phyloP scores from a whole-genome alignment of 1,140 invertebrate genomes.

The Cotesia vestalis region DNA sequence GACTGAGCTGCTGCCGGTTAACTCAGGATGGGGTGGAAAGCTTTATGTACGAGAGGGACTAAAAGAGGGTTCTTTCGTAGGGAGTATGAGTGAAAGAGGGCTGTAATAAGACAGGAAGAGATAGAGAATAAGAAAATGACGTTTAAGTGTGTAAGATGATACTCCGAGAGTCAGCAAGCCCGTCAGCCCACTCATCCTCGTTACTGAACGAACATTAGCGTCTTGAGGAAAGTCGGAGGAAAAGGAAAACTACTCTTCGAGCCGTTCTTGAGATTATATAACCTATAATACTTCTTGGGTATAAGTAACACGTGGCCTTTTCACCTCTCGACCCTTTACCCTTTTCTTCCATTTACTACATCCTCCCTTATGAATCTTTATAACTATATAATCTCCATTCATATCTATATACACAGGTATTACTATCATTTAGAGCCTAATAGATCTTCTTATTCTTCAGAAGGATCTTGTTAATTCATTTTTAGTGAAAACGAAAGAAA shows the following conservation, averaged over 20 bases:
- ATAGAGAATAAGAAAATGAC: slow-evolving; percentile 22
- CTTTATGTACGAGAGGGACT: slow-evolving; percentile 15
- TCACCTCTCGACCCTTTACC: slow-evolving; percentile 39
- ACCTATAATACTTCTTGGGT: slow-evolving; percentile 43
- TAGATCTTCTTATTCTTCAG: slow-evolving; percentile 27
- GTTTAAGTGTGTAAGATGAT: slow-evolving; percentile 25
- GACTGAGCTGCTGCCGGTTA: neutral
- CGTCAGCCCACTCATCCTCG: slow-evolving; percentile 40
- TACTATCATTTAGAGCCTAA: neutral
- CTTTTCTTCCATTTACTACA: neutral
- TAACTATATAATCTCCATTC: neutral
- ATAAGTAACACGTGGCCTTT: slow-evolving; percentile 45
- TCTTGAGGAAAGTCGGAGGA: slow-evolving; percentile 26
- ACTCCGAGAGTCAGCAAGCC: slow-evolving; percentile 18
- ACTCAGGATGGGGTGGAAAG: slow-evolving; percentile 1
- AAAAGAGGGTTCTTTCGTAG: slow-evolving; percentile 25
- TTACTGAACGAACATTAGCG: slow-evolving; percentile 47
- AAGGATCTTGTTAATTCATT: slow-evolving; percentile 20
- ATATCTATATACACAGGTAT: neutral
- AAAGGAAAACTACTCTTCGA: slow-evolving; percentile 44
- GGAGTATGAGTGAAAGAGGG: slow-evolving; percentile 14
- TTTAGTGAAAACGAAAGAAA: slow-evolving; percentile 31
- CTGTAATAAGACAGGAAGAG: neutral
- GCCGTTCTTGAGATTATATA: slow-evolving; percentile 46
- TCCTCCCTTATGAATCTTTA: slow-evolving; percentile 16